Conservation (phyloP, 2,888 invertebrate genomes). For the Cheilosia urbana region DNA sequence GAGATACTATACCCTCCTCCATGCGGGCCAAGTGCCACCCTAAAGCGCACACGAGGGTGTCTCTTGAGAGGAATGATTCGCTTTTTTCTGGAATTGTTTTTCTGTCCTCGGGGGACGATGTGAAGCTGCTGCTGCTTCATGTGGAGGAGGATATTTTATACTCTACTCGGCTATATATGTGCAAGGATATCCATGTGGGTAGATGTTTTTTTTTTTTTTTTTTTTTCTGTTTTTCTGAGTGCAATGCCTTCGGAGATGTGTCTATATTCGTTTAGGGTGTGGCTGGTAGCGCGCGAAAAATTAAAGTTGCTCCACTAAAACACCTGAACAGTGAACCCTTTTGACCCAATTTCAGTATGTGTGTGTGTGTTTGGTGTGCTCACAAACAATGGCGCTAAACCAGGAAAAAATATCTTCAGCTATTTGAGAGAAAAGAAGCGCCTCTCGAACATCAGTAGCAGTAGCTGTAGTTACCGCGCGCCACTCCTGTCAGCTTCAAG, state of each 20-base stretch:
- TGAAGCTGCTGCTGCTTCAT: conserved; percentile 53
- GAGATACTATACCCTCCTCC: not conserved
- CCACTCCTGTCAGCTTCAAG: conserved; percentile 55
- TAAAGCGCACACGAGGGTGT: conserved; percentile 66
- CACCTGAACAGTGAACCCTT: conserved; percentile 56
- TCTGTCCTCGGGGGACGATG: conserved; percentile 59
- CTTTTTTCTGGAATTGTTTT: conserved; percentile 76
- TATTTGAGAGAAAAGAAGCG: conserved; percentile 25
- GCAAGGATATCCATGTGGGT: conserved; percentile 13
- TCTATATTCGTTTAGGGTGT: conserved; percentile 69
- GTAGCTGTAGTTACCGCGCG: conserved; percentile 21
- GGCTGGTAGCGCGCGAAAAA: conserved; percentile 69
- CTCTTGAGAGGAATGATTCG: conserved; percentile 75
- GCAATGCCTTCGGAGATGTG: conserved; percentile 71
- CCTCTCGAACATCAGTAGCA: conserved; percentile 62
- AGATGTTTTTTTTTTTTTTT: conserved; percentile 14
- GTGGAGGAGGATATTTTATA: conserved; percentile 46
- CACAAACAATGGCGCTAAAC: conserved; percentile 37
- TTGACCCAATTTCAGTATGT: conserved; percentile 67
- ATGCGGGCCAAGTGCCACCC: conserved; percentile 40
- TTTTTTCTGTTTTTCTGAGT: conserved; percentile 47
- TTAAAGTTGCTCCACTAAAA: conserved; percentile 70
- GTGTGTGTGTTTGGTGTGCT: conserved; percentile 1
- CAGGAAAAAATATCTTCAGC: conserved; percentile 29
- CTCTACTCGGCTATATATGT: conserved; percentile 19